Evolutionary conservation across 1,140 invertebrate genomes (phyloP), one percentile per base, ranked within the genome.

Genomic region (Tetraneura akinire): DNA sequence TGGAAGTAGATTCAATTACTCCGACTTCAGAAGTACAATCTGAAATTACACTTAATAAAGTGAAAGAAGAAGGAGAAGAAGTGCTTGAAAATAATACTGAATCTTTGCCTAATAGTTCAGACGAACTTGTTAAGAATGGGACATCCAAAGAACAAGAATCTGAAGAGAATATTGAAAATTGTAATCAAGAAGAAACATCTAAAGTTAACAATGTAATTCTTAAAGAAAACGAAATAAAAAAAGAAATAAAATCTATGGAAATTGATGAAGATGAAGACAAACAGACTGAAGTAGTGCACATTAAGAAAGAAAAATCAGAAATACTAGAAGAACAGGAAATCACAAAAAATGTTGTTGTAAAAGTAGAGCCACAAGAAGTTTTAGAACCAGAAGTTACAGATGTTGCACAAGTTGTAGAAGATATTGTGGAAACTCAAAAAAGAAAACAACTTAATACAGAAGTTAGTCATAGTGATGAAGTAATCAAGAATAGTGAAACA

Each of bases 121-220:
- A 74, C 14, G 53, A 74, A 57, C 53, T 9, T 9, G 29, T 74
- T 6, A 21, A 37, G 57, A 74, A 74, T 55, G 53, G 53, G 14
- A 1, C 9, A 5, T 32, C 68, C 51, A 21, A 71, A 3, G 23
- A 49, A 51, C 14, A 74, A 37, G 53, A 57, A 23, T 16, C 49
- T 16, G n/a, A 16, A 74, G 11, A 68, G 3, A 23, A 45, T 21
- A n/a, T 68, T 21, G 37, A 42, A 26, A 51, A 55, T 23, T 21
- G 18, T 23, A 21, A n/a, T 37, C 42, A 55, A 23, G 29, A 57
- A 9, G 71, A 76, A 76, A 57, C n/a, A 16, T 9, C 42, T 14
- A 37, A 10, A 55, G 37, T 18, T 23, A 21, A 55, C 8, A 4
- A 57, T 45, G 37, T 57, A 29, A 10, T 10, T 29, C 68, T 23